A percentile compares a stretch with the other conserved stretches of the same genome.
Evolutionary conservation across 2,113 vertebrate species (phyloP).

Genomic region (Barbus barbus): DNA sequence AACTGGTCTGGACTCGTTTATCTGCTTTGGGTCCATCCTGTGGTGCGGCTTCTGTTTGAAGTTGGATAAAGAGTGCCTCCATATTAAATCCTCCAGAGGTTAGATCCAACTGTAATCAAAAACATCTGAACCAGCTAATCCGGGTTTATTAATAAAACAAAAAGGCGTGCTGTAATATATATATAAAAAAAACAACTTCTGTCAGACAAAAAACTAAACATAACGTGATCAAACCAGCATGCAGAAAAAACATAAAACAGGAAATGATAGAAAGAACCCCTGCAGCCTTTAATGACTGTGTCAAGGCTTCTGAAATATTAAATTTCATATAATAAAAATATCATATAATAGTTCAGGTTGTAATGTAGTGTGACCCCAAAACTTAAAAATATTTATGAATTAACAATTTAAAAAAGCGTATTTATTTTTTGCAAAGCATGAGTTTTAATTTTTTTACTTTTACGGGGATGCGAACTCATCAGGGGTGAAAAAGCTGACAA

Average conservation of each 20-base stretch:
- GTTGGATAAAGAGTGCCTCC: not conserved
- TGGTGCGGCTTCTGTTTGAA: conserved; percentile 40
- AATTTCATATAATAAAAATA: not conserved
- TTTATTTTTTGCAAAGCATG: not conserved
- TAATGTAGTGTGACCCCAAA: not conserved
- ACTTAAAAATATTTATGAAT: not conserved
- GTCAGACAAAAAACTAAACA: not conserved
- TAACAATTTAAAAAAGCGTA: too few species aligned
- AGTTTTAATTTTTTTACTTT: not conserved
- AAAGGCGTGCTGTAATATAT: too few species aligned
- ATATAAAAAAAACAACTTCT: not conserved
- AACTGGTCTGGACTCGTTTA: conserved; percentile 46
- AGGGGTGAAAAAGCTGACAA: not conserved
- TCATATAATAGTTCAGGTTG: not conserved
- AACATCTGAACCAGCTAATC: not conserved
- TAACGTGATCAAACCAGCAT: not conserved
- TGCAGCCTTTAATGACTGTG: not conserved
- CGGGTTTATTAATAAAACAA: not conserved
- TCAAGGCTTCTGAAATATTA: not conserved
- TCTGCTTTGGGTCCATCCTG: conserved; percentile 45
- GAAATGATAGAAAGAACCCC: not conserved
- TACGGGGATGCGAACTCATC: not conserved
- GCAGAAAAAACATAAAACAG: not conserved
- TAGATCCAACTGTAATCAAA: not conserved
- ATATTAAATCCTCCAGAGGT: not conserved